Conservation (phyloP, 2,888 invertebrate species). For the Himalopsyche japonica region DNA sequence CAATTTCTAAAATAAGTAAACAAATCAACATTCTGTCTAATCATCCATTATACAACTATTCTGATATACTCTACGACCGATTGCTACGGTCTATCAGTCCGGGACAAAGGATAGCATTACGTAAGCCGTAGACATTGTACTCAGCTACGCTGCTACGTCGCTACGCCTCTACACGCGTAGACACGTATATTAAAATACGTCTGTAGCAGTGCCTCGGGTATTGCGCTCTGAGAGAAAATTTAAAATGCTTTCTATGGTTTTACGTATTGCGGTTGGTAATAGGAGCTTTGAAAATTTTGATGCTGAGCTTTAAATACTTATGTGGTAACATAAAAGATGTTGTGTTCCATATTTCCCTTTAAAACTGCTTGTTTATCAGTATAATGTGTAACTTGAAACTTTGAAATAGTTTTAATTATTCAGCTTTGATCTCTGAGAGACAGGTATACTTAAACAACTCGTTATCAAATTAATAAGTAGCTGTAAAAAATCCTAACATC, state of each 20-base stretch:
- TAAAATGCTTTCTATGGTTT: neutral
- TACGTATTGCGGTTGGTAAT: neutral
- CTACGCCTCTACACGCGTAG: neutral
- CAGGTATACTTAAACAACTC: too few relatives aligned
- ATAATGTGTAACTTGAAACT: too few relatives aligned
- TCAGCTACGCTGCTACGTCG: neutral
- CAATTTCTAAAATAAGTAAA: neutral
- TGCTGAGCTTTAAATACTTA: neutral
- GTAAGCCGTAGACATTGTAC: neutral
- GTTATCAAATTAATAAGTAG: too few relatives aligned
- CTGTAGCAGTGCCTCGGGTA: neutral
- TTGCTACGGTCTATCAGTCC: neutral
- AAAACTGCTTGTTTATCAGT: too few relatives aligned
- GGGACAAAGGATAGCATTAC: neutral
- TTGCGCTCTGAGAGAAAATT: neutral
- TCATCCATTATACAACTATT: neutral
- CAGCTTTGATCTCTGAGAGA: too few relatives aligned
- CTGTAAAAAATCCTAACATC: too few relatives aligned
- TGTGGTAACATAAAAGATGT: neutral
- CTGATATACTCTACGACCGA: neutral
- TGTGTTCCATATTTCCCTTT: neutral
- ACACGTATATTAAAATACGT: neutral
- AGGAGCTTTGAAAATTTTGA: neutral
- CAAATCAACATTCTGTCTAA: neutral
- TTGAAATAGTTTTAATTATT: too few relatives aligned